Percentiles rank a stretch among this genome's conserved stretches.
phyloP scores from a whole-genome alignment of 64 coral and sea anemone species.

The Porites lutea region DNA sequence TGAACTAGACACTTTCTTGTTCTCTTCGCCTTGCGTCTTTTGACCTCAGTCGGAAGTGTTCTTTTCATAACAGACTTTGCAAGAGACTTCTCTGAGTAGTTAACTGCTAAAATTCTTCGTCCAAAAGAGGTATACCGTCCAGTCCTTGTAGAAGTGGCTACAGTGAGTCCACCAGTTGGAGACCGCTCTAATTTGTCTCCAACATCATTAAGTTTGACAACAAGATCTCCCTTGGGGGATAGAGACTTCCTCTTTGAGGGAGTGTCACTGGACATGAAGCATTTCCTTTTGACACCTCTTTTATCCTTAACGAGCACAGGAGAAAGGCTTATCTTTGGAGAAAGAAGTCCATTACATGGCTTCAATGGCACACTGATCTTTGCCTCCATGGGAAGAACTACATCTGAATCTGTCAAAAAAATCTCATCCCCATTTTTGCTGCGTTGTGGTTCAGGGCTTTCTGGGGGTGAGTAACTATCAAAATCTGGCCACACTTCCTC shows the following conservation, averaged over 20 bases:
- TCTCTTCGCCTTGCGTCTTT: neutral
- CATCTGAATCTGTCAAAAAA: neutral
- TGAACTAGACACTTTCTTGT: neutral
- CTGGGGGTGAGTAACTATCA: constrained; percentile 23
- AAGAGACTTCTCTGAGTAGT: constrained; percentile 27
- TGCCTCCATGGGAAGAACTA: too few relatives aligned
- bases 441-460: neutral
- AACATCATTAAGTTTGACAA: constrained; percentile 20
- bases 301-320: neutral
- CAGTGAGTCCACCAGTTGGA: neutral
- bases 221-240: neutral
- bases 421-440: neutral
- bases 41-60: neutral
- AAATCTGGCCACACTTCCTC: constrained; percentile 7
- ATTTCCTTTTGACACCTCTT: neutral
- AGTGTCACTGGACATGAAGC: neutral
- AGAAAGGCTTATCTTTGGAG: constrained; percentile 1
- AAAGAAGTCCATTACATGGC: neutral
- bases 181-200: neutral
- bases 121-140: constrained; percentile 1
- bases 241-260: neutral
- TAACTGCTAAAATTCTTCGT: neutral
- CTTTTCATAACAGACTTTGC: neutral
- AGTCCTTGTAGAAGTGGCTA: neutral
- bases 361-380: too few relatives aligned